phyloP scores from a whole-genome alignment of 2,888 invertebrate genomes.

The Spodoptera exigua region DNA sequence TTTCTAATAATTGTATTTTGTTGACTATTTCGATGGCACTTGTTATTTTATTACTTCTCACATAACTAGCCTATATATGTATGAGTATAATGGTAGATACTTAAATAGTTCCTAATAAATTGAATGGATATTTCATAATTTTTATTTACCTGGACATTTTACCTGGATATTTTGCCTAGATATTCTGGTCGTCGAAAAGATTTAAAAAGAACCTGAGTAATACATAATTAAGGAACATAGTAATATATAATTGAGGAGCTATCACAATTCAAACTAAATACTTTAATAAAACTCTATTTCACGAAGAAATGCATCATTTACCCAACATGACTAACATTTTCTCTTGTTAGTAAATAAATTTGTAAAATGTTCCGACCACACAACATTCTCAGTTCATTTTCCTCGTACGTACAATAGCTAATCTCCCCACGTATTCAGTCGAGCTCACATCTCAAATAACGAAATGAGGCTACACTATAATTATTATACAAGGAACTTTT shows the following conservation, averaged over 20 bases:
- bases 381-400: slow-evolving; percentile 29
- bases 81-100: too few species aligned
- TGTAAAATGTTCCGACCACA: slow-evolving; percentile 2
- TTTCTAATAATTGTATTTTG: slow-evolving; percentile 33
- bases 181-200: too few species aligned
- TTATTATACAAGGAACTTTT: slow-evolving; percentile 56
- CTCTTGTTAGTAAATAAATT: neutral
- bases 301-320: too few species aligned
- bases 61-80: neutral
- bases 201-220: too few species aligned
- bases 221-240: too few species aligned
- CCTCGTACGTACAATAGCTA: slow-evolving; percentile 30
- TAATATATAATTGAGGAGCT: too few species aligned
- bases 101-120: too few species aligned
- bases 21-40: slow-evolving; percentile 16
- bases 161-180: too few species aligned
- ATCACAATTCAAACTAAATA: too few species aligned
- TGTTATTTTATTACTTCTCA: neutral
- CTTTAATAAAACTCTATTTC: too few species aligned
- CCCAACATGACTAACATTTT: neutral
- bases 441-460: slow-evolving; percentile 37
- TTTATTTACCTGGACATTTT: too few species aligned
- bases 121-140: too few species aligned
- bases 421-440: slow-evolving; percentile 37
- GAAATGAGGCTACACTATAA: slow-evolving; percentile 52